phyloP scores from a whole-genome alignment of 2,113 vertebrate species.

The Hyperopisus bebe region DNA sequence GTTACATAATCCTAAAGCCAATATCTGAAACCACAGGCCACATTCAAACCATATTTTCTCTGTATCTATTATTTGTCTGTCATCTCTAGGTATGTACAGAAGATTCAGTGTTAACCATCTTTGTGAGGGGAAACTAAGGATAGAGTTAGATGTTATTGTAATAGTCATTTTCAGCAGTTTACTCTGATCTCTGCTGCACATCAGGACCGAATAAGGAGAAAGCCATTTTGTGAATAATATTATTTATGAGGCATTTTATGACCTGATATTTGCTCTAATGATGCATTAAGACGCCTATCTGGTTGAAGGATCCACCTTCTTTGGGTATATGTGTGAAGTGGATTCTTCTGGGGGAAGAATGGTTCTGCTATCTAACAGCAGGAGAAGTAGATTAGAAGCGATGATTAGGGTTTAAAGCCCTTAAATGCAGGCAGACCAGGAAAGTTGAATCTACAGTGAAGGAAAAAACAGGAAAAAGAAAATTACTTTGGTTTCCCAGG shows the following conservation, averaged over 20 bases:
- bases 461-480: constrained; percentile 40
- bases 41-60: background rate
- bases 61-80: too few relatives aligned
- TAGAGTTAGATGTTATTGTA: background rate
- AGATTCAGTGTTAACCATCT: background rate
- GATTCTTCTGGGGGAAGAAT: background rate
- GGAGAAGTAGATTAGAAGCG: background rate
- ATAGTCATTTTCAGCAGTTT: background rate
- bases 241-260: background rate
- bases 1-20: background rate
- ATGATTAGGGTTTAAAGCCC: background rate
- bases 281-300: background rate
- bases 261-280: background rate
- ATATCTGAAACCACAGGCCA: background rate
- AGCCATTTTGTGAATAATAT: background rate
- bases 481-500: constrained; percentile 30
- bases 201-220: background rate
- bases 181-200: background rate
- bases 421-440: constrained; percentile 16
- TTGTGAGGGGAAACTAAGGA: background rate
- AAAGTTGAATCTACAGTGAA: constrained; percentile 33
- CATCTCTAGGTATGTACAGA: too few relatives aligned
- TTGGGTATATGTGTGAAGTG: background rate
- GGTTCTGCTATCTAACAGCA: background rate
- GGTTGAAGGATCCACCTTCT: background rate